Percentiles rank a stretch among this genome's conserved stretches.
Evolutionary conservation across 2,888 invertebrate species (phyloP).

Genomic region (Macaria notata): DNA sequence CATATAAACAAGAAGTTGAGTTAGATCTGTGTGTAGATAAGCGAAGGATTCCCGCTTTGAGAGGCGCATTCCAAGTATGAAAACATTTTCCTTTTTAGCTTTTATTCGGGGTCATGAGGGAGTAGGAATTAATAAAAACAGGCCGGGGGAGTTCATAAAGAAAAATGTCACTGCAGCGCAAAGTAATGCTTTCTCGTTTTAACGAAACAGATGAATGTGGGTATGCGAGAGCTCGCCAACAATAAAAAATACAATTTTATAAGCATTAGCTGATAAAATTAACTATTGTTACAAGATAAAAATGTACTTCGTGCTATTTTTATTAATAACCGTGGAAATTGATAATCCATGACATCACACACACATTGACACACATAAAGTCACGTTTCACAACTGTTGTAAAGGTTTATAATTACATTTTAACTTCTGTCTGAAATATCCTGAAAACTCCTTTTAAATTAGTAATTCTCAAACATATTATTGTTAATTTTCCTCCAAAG

Average conservation of each 20-base stretch:
- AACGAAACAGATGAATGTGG: slow-evolving; percentile 36
- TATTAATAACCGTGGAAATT: no score
- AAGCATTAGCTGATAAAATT: no score
- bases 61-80: slow-evolving; percentile 39
- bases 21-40: slow-evolving; percentile 30
- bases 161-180: slow-evolving; percentile 72
- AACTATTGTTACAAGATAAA: no score
- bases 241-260: slow-evolving; percentile 18
- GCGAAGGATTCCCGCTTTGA: slow-evolving; percentile 31
- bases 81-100: slow-evolving; percentile 55
- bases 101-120: slow-evolving; percentile 53
- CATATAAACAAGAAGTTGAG: slow-evolving; percentile 14
- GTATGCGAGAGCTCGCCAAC: slow-evolving; percentile 33
- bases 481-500: no score
- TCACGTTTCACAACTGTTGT: no score
- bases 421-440: no score
- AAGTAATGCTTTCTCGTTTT: slow-evolving; percentile 62
- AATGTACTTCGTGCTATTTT: no score
- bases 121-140: slow-evolving; percentile 70
- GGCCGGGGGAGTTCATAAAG: slow-evolving; percentile 66
- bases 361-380: no score
- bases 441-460: no score
- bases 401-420: no score
- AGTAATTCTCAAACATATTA: no score
- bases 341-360: no score